Percentiles rank a stretch among this genome's conserved stretches.
These are phyloP conservation scores for Apteryx owenii DNA, from an alignment of 2,113 vertebrate genomes.

Conservation along the genomic window DNA sequence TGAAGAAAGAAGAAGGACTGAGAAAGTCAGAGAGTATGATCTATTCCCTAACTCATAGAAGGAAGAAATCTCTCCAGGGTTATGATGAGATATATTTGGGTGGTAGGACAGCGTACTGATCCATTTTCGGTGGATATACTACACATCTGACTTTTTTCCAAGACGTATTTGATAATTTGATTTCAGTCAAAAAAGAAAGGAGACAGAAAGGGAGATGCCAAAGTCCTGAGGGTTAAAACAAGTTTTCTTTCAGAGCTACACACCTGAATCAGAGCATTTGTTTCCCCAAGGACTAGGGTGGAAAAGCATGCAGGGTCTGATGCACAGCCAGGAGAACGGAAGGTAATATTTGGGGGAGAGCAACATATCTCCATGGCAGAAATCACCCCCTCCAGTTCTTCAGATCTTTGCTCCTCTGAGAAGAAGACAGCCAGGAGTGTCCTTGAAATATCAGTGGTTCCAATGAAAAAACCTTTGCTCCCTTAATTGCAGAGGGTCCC, in stretches of 20 bases:
- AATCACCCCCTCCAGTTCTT: neutral
- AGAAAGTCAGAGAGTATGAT: neutral
- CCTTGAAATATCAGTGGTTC: neutral
- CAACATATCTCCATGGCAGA: neutral
- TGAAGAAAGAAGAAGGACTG: neutral
- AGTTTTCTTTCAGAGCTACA: neutral
- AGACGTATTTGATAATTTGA: neutral
- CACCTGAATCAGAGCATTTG: neutral
- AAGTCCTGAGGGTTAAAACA: neutral
- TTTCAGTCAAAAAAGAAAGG: slow-evolving; percentile 1
- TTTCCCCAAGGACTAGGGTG: neutral
- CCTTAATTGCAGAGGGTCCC: neutral
- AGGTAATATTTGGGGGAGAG: neutral
- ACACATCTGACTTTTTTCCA: neutral
- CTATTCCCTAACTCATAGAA: neutral
- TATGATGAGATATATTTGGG: neutral
- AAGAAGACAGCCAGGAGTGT: neutral
- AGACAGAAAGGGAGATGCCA: neutral
- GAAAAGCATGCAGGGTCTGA: neutral
- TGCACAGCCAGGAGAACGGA: neutral
- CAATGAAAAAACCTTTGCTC: neutral
- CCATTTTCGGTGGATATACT: neutral
- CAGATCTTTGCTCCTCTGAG: neutral
- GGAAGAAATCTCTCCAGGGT: neutral
- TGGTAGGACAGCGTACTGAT: no score